Evolutionary conservation across 1,140 invertebrate species (phyloP), one percentile per base, ranked within the genome.

Genomic region (Brachionus angularis): DNA sequence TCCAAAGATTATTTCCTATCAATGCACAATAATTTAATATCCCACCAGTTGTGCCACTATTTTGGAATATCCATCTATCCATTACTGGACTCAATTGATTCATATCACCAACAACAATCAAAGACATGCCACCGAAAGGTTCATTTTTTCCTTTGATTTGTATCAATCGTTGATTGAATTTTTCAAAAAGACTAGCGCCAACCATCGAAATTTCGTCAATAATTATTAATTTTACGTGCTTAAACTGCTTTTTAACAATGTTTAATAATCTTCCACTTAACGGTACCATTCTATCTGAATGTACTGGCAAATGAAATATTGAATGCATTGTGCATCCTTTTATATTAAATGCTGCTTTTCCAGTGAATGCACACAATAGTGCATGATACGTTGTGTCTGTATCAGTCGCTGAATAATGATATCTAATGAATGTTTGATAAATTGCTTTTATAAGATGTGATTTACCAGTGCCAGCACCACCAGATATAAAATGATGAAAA

Each of bases 401-500:
- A 23, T 49, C 5, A 21, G n/a, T 21, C 21, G 23, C n/a, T n/a
- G n/a, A 5, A 23, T 23, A 18, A 2, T 23, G 14, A 23, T 25
- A 5, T 53, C 33, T 1, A 25, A 58, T 58, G 14, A 36, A 39
- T 3, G 16, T 58, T 21, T 58, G 33, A 58, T 36, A 58, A 0
- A 58, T 36, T 3, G 31, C 18, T 14, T 39, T 58, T 16, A 58
- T 36, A 2, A 39, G 14, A 58, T 58, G 33, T 8, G 31, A 36
- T 14, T 58, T 58, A 1, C 53, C 53, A 7, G 53, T 58, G 14
- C 53, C 53, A 0, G 53, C 53, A 3, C 53, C 53, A 12, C 53
- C 53, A 39, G 21, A 39, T 14, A 58, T 25, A 58, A 58, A 58
- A 36, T 36, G 53, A 58, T 39, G 29, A 1, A 58, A 58, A 31